Base-by-base conservation (phyloP, 2,888 invertebrate genomes). In the Nemapogon koenigi region DNA sequence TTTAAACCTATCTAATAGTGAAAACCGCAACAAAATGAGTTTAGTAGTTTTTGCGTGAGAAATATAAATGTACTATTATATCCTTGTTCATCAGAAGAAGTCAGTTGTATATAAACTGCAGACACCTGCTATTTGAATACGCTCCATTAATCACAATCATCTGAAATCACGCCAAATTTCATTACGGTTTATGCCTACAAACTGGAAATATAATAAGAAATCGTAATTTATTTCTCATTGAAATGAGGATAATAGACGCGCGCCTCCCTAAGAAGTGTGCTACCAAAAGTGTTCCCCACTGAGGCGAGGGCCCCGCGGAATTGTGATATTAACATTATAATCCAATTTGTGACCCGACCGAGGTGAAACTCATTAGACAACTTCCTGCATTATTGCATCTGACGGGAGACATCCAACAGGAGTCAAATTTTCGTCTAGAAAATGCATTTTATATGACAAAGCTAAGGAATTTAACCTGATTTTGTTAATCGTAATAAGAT, bases 181-280 rank as follows among this genome's bases (percentile, higher is more conserved):
- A 33, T 33, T 19, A 33, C 33, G 11, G 66, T 71, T 70, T 66
- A 65, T 60, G 62, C 52, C 58, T 55, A 60, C 62, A 69, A 71
- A 72, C 72, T 67, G 72, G 65, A 69, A 76, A 70, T 62, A 67
- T 75, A 76, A 73, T 75, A 76, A 73, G 70, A 72, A 75, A 72
- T 72, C 67, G 67, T 70, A 76, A 73, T 76, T 76, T 75, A 76
- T 75, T 72, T 76, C 76, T 72, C 71, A 75, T 76, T 73, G 76
- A 72, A 75, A 72, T 62, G 69, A 66, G 71, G 67, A 73, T 72
- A 76, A 73, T 71, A 67, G 71, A 62, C 63, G 65, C 60, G 54
- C 55, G 56, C 53, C 62, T 55, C 66, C 64, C 63, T 60, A 57
- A 63, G 63, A 64, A 56, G 59, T 54, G 16, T 31, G 15, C 33